Percentiles rank a stretch among this genome's conserved stretches.
Evolutionary conservation across 2,113 vertebrate species (phyloP).

Genomic region (Antechinus stuartii): DNA sequence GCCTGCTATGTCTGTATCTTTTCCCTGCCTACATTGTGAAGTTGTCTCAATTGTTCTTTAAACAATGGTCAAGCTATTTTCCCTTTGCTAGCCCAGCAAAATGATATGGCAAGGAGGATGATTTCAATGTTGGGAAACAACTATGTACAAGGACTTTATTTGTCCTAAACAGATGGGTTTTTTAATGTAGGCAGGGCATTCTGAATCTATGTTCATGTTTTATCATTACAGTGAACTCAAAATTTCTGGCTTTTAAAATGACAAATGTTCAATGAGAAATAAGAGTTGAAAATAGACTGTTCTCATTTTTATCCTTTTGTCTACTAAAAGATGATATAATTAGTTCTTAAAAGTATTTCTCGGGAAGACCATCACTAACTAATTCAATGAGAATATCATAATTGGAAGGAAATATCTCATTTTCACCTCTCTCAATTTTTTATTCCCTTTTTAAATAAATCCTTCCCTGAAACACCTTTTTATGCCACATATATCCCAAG

Average conservation of each 20-base stretch:
- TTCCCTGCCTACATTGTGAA: not conserved
- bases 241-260: constrained; percentile 53
- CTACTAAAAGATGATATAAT: not conserved
- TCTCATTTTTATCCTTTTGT: not conserved
- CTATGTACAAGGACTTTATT: not conserved
- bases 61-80: not conserved
- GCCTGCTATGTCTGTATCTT: not conserved
- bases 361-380: not conserved
- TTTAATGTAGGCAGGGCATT: constrained; percentile 5
- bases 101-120: not conserved
- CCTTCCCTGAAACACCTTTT: not conserved
- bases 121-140: not conserved
- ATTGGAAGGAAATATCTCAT: not conserved
- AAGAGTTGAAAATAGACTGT: not conserved
- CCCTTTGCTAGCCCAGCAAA: not conserved
- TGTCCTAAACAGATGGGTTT: not conserved
- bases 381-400: not conserved
- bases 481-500: not conserved
- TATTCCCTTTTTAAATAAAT: not conserved
- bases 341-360: not conserved
- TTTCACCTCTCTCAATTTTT: not conserved
- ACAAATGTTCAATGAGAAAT: not conserved
- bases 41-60: not conserved
- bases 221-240: not conserved
- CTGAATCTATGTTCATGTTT: not conserved